Base-by-base conservation (phyloP, 2,888 invertebrate genomes). In the Agapostemon virescens region DNA sequence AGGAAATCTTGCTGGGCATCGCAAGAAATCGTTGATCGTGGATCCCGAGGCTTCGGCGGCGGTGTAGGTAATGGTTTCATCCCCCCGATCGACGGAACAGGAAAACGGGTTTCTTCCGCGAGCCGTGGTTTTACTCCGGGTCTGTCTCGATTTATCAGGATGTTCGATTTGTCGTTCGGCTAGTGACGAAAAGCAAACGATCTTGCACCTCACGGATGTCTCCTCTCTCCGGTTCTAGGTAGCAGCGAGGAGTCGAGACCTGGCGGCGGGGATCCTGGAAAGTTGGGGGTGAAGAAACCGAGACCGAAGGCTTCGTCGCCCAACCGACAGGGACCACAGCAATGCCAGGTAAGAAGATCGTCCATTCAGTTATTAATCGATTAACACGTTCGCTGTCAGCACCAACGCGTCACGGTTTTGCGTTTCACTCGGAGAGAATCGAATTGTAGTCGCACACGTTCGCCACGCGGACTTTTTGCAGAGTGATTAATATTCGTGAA, bases 291-390 rank as follows among this genome's bases (percentile, higher is more conserved):
- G 84, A 96, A 96, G 92, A 95, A 96, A 91, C 94, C 95, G 85
- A 95, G 97, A 85, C 96, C 97, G 40, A 98, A 98, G 93, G 96
- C 97, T 84, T 96, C 97, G 73, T 98, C 98, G 61, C 98, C 98
- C 61, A 98, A 97, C 93, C 94, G 98, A 82, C 97, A 98, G 93
- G 98, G 98, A 80, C 97, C 97, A 69, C 98, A 98, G 91, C 97
- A 97, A 93, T 98, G 98, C 93, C 97, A 97, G 95, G 98, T 98
- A 74, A 89, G 81, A 93, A 94, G 20, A 7, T 13, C 36, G n/a
- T n/a, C 36, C 13, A 0, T 63, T 1, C 20, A 9, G 15, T 55
- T 55, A 26, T 26, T 26, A 55, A 55, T 17, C 15, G 15, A n/a
- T 49, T 49, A n/a, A 49, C 49, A 49, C 49, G n/a, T n/a, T n/a